Percentiles rank a stretch among this genome's conserved stretches.
phyloP scores from a whole-genome alignment of 2,113 vertebrate genomes.

The Emydura subglobosa region DNA sequence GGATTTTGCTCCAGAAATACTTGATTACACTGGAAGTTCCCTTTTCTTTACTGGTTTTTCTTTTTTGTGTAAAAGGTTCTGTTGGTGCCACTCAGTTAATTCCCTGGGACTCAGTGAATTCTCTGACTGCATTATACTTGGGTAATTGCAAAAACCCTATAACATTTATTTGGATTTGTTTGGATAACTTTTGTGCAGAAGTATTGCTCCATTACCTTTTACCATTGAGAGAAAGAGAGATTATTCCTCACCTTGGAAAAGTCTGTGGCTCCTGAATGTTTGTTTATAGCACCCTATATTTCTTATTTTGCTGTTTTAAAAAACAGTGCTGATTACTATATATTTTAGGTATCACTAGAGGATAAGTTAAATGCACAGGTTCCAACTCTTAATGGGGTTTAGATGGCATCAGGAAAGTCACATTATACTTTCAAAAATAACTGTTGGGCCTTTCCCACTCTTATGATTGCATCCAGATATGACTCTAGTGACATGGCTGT shows the following conservation, averaged over 20 bases:
- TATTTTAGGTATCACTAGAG: background rate
- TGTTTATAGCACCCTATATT: background rate
- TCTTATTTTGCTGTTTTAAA: background rate
- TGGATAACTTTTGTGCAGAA: background rate
- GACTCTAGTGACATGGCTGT: background rate
- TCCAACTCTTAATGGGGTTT: background rate
- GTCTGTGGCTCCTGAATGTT: background rate
- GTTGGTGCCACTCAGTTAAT: background rate
- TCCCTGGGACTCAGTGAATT: background rate
- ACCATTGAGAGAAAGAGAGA: background rate
- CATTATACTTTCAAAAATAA: background rate
- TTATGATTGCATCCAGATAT: background rate
- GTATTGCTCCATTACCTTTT: background rate
- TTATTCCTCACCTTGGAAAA: background rate
- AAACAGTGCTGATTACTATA: background rate
- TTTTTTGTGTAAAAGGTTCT: background rate
- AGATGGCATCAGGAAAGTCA: background rate
- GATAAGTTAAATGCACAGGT: background rate
- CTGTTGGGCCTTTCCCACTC: background rate
- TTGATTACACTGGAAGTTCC: background rate
- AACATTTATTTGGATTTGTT: background rate
- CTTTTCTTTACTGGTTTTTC: background rate
- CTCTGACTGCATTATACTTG: background rate
- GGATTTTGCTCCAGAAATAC: background rate
- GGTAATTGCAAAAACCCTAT: background rate